Base-by-base conservation (phyloP, 2,797 vertebrate species). In the Aselliscus stoliczkanus region DNA sequence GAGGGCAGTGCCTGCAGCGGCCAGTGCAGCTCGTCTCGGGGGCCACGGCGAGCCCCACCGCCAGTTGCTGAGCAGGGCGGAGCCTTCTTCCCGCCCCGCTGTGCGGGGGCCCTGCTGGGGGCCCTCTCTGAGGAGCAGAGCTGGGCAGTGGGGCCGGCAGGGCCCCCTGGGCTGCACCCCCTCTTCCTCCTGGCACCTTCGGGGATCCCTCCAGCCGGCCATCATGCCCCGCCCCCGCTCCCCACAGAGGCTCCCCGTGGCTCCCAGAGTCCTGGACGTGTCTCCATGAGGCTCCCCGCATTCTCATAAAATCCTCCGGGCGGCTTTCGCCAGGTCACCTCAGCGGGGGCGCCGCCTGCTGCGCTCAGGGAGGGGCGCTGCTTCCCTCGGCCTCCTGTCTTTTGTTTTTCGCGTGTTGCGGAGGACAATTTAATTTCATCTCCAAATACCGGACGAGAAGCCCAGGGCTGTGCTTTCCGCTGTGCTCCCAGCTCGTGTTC, bases 341-440 rank as follows among this genome's bases (percentile, higher is more conserved):
- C n/a, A n/a, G n/a, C n/a, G n/a, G n/a, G n/a, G n/a, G n/a, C n/a
- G n/a, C n/a, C n/a, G n/a, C n/a, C n/a, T n/a, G n/a, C n/a, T n/a
- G n/a, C n/a, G n/a, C n/a, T n/a, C n/a, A n/a, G n/a, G n/a, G n/a
- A n/a, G n/a, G n/a, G n/a, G n/a, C n/a, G n/a, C n/a, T n/a, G 70
- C 64, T 42, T 20, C 47, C 72, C 60, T 21, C 73, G 62, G 3
- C 17, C 52, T 44, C 47, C 54, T 83, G 44, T 12, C 60, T n/a
- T 62, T 52, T 11, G 25, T 20, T 34, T 62, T 86, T 80, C 27
- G 47, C 67, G 17, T 44, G 31, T 81, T 62, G 50, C 23, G 62
- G 77, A 64, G 88, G 79, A 88, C 77, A 62, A 29, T 73, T 85
- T 70, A 76, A 70, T 89, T 64, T 23, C 31, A n/a, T 76, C 39